phyloP scores from a whole-genome alignment of 1,140 invertebrate genomes.

The Aphelinus certus region DNA sequence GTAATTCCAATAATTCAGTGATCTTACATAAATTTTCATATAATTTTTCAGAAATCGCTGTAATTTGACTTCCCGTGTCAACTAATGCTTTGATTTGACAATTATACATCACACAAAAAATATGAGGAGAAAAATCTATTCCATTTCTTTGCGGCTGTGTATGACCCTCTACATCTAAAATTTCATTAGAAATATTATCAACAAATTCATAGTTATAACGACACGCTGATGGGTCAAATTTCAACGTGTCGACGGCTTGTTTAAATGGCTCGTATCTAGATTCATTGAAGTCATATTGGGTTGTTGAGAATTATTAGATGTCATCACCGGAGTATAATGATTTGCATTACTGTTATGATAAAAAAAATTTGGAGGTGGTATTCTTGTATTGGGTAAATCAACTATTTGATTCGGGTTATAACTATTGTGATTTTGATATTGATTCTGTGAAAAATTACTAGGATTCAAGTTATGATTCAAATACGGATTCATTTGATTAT shows the following conservation, averaged over 20 bases:
- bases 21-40: slow-evolving; percentile 26
- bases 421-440: no score
- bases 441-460: no score
- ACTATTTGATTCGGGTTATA: no score
- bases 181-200: slow-evolving; percentile 2
- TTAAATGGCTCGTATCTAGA: slow-evolving; percentile 17
- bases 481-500: no score
- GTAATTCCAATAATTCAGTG: slow-evolving; percentile 23
- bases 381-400: slow-evolving; percentile 4
- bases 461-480: no score
- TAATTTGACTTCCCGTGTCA: slow-evolving; percentile 43
- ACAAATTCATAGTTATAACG: slow-evolving; percentile 24
- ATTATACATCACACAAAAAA: not conserved
- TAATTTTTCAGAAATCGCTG: slow-evolving; percentile 36
- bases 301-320: no score
- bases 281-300: no score
- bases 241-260: slow-evolving; percentile 29
- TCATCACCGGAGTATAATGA: no score
- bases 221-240: slow-evolving; percentile 10
- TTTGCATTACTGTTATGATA: no score
- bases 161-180: no score
- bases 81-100: slow-evolving; percentile 23
- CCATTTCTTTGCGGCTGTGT: not conserved
- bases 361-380: not conserved
- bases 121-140: not conserved